Evolutionary conservation across 2,113 vertebrate genomes (phyloP).

Genomic region (Oreocharis arfaki): DNA sequence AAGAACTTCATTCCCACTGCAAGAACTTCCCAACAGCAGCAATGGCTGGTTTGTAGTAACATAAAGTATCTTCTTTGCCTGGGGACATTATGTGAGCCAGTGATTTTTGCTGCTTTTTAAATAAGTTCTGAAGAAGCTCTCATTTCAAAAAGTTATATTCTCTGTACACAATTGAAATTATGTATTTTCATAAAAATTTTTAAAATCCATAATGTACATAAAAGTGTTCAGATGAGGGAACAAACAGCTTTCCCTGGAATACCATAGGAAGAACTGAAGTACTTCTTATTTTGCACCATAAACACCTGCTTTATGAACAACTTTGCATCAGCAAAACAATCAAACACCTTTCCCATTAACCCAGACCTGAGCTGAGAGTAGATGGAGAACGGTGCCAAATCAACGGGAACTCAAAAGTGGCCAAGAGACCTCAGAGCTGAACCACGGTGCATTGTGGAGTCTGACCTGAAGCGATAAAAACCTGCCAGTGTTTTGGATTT

Average conservation of each 20-base stretch:
- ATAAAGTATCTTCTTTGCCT: background rate
- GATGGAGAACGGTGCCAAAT: background rate
- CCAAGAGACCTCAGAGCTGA: background rate
- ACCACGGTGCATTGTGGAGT: background rate
- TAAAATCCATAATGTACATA: accelerated
- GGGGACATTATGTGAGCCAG: background rate
- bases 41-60: background rate
- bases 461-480: background rate
- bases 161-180: background rate
- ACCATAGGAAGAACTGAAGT: background rate
- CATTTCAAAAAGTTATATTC: background rate
- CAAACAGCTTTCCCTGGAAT: background rate
- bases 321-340: background rate
- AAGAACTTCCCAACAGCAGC: background rate
- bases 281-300: background rate
- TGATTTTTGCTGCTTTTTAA: background rate
- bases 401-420: background rate
- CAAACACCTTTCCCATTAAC: background rate
- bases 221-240: background rate
- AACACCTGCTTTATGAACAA: background rate
- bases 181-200: background rate
- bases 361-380: background rate
- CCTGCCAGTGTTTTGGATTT: background rate
- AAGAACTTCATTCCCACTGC: background rate
- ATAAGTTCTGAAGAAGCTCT: background rate